Evolutionary conservation across 2,113 vertebrate genomes (phyloP).

Genomic region (Centropristis striata): DNA sequence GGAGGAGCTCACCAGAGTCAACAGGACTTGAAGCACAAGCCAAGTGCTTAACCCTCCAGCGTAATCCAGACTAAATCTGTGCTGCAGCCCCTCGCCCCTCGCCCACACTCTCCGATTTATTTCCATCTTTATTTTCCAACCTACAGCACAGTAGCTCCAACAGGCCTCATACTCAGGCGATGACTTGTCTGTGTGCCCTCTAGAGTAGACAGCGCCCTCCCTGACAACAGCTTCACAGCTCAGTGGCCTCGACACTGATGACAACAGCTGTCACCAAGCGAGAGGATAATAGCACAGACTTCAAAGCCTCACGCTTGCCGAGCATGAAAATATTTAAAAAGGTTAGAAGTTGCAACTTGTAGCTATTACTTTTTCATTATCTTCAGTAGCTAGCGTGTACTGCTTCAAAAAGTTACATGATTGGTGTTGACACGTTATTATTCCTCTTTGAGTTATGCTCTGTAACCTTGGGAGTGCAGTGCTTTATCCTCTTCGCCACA

Average conservation of each 20-base stretch:
- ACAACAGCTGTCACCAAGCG: slow-evolving; percentile 75
- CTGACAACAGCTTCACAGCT: slow-evolving; percentile 72
- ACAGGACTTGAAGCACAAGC: slow-evolving; percentile 38
- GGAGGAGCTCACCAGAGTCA: slow-evolving; percentile 58
- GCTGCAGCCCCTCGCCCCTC: neutral
- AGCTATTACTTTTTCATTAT: slow-evolving; percentile 23
- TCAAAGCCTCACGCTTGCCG: slow-evolving; percentile 44
- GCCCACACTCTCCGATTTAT: slow-evolving; percentile 6
- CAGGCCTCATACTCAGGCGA: slow-evolving; percentile 43
- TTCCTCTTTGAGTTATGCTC: slow-evolving; percentile 53
- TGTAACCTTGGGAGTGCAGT: slow-evolving; percentile 53
- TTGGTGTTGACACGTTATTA: slow-evolving; percentile 21
- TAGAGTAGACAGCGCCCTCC: slow-evolving; percentile 44
- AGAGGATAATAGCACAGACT: slow-evolving; percentile 61
- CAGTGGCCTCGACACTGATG: slow-evolving; percentile 62
- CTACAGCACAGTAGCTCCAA: neutral
- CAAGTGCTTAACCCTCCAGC: slow-evolving; percentile 9
- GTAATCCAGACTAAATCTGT: slow-evolving; percentile 28
- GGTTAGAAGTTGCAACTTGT: slow-evolving; percentile 27
- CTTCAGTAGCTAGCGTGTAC: slow-evolving; percentile 9
- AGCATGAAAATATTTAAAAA: slow-evolving; percentile 31
- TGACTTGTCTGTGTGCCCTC: slow-evolving; percentile 63
- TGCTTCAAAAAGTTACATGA: slow-evolving; percentile 21
- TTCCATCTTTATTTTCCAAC: slow-evolving; percentile 37
- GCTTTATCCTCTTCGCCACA: slow-evolving; percentile 53